Evolutionary conservation across 1,140 invertebrate genomes (phyloP).

Genomic region (Homarus americanus): DNA sequence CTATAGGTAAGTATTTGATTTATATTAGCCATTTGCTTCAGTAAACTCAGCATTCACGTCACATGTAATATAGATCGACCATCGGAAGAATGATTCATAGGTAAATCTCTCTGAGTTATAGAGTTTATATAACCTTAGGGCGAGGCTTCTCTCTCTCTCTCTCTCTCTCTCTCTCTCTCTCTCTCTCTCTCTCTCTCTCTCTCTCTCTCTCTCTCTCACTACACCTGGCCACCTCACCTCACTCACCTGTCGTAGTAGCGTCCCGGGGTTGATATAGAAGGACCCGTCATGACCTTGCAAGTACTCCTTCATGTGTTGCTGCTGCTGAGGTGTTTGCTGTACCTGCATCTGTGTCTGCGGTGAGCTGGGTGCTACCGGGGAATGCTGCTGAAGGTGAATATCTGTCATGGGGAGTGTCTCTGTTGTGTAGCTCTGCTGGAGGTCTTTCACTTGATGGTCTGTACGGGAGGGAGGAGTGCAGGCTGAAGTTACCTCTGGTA

Average conservation of each 20-base stretch:
- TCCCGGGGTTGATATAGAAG: constrained; percentile 59
- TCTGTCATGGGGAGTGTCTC: not conserved
- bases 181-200: not conserved
- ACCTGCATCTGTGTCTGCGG: not conserved
- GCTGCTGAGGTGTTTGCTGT: constrained; percentile 13
- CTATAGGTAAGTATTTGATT: too few species aligned
- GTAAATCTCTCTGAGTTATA: too few species aligned
- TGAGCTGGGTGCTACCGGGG: not conserved
- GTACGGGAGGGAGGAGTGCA: not conserved
- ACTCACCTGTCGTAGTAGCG: constrained; percentile 33
- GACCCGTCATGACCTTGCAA: constrained; percentile 31
- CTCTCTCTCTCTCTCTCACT: not conserved
- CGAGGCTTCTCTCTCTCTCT: not conserved
- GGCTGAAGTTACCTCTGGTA: too few species aligned
- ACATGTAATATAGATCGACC: too few species aligned
- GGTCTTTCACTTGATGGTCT: constrained; percentile 56
- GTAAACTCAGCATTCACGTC: too few species aligned
- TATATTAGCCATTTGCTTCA: too few species aligned
- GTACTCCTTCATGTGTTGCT: constrained; percentile 6
- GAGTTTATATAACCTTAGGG: too few species aligned
- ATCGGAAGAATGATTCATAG: too few species aligned
- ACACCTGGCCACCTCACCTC: too few species aligned
- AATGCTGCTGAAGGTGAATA: not conserved
- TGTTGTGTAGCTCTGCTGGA: not conserved
- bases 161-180: not conserved